Conservation (phyloP, 2,888 invertebrate species). For the Mellilla xanthometata region DNA sequence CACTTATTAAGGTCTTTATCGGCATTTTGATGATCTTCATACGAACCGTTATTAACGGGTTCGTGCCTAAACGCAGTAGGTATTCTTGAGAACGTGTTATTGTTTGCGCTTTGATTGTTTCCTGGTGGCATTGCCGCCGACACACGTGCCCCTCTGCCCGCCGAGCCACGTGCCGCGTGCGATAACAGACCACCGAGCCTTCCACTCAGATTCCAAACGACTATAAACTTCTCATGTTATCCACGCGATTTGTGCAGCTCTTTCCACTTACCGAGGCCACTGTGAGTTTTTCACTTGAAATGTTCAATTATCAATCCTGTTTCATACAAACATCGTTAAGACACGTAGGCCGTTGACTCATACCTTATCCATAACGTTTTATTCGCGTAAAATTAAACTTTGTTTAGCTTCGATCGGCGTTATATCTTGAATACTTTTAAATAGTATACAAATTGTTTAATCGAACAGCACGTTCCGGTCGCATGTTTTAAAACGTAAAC, state of each 20-base stretch:
- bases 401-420: conserved; percentile 1
- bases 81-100: conserved; percentile 18
- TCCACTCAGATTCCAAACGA: conserved; percentile 47
- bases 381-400: background rate
- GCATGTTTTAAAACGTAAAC: conserved; percentile 4
- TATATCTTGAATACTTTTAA: background rate
- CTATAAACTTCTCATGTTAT: conserved; percentile 46
- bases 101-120: conserved; percentile 19
- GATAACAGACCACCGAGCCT: conserved; percentile 50
- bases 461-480: conserved; percentile 9
- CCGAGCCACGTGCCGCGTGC: conserved; percentile 43
- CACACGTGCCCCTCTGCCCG: background rate
- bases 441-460: conserved; percentile 2
- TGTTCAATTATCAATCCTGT: background rate
- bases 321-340: conserved; percentile 2
- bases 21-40: conserved; percentile 47
- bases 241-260: conserved; percentile 34
- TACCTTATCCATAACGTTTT: conserved; percentile 1
- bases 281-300: background rate
- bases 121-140: conserved; percentile 13
- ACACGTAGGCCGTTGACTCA: conserved; percentile 1
- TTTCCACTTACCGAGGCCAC: background rate
- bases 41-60: conserved; percentile 54
- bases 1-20: conserved; percentile 67
- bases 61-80: conserved; percentile 21